phyloP scores from a whole-genome alignment of 1,140 invertebrate species.

The Psilanteris sp. region DNA sequence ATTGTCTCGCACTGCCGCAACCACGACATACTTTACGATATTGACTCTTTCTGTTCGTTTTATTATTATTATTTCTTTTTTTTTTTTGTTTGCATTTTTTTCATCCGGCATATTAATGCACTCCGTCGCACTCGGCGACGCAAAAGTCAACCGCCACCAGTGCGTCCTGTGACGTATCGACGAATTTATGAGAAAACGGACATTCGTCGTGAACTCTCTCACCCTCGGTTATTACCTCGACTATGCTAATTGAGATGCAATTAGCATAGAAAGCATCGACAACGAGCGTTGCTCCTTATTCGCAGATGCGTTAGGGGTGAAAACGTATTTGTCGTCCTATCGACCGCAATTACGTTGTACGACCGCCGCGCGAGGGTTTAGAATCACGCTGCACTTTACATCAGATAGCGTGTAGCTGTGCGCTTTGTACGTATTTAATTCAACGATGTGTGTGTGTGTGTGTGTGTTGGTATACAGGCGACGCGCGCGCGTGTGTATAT shows the following conservation, averaged over 20 bases:
- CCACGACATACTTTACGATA: constrained; percentile 73
- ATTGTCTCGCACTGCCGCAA: constrained; percentile 39
- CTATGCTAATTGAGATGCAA: constrained; percentile 78
- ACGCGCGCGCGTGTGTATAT: too few species aligned
- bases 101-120: constrained; percentile 73
- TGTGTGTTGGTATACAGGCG: too few species aligned
- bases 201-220: constrained; percentile 67
- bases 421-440: constrained; percentile 5
- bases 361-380: constrained; percentile 48
- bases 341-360: constrained; percentile 74
- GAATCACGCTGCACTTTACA: constrained; percentile 61
- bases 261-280: constrained; percentile 79
- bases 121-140: constrained; percentile 21
- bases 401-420: constrained; percentile 38
- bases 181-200: constrained; percentile 79
- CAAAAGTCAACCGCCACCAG: constrained; percentile 44
- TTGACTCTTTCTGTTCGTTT: constrained; percentile 73
- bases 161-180: constrained; percentile 71
- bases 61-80: constrained; percentile 5
- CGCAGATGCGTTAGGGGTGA: constrained; percentile 61
- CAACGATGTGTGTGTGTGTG: too few species aligned
- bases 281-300: constrained; percentile 61
- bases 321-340: constrained; percentile 74
- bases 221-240: constrained; percentile 67
- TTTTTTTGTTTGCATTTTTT: too few species aligned